These are phyloP conservation scores for Nymphalis urticae DNA, from an alignment of 2,888 invertebrate genomes.

Conservation along the genomic window DNA sequence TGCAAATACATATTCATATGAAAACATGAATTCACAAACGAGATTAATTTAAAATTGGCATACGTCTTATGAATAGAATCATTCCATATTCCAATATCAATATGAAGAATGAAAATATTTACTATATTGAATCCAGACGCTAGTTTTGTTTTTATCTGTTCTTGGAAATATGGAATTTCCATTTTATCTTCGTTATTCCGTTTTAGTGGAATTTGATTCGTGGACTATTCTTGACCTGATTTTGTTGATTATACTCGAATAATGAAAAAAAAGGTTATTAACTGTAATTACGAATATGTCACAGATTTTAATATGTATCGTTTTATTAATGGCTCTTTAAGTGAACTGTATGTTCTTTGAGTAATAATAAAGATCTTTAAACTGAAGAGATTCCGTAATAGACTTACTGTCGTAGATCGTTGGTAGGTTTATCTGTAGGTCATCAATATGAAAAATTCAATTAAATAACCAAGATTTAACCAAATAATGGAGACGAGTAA, in stretches of 20 bases:
- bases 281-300: no score
- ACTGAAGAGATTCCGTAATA: no score
- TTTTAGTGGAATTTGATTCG: neutral
- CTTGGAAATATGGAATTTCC: neutral
- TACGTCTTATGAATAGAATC: constrained; percentile 21
- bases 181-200: neutral
- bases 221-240: neutral
- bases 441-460: no score
- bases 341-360: no score
- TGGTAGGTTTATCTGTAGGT: no score
- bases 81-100: neutral
- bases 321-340: no score
- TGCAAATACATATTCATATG: constrained; percentile 28
- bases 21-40: constrained; percentile 20
- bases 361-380: no score
- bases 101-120: constrained; percentile 1
- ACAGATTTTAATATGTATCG: no score
- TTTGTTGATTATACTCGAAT: neutral
- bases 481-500: no score
- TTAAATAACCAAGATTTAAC: no score
- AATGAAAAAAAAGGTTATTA: no score
- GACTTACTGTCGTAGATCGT: no score
- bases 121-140: neutral
- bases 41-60: constrained; percentile 25
- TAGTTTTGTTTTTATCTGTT: constrained; percentile 3